A percentile compares a stretch with the other conserved stretches of the same genome.
phyloP scores from a whole-genome alignment of 2,888 invertebrate species.

The Camptogramma bilineatum region DNA sequence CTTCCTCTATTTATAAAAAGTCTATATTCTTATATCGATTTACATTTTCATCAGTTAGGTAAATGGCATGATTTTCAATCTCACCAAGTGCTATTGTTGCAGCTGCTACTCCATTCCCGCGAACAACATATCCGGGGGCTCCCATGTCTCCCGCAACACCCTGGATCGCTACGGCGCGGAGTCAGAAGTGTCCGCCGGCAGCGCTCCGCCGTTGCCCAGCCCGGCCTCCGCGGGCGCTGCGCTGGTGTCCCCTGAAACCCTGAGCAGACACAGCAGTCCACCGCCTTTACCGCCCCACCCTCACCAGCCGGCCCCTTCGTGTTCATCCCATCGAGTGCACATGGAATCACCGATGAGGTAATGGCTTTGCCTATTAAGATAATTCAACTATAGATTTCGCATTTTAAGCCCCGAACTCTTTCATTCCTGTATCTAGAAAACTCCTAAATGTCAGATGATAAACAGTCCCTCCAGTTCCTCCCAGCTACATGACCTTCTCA shows the following conservation, averaged over 20 bases:
- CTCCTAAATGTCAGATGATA: too few species aligned
- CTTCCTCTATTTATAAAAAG: too few species aligned
- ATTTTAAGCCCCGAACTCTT: too few species aligned
- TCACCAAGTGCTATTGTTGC: conserved; percentile 55
- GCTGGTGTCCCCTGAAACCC: conserved; percentile 90
- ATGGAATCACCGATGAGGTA: conserved; percentile 84
- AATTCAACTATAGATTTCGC: not conserved
- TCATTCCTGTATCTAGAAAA: too few species aligned
- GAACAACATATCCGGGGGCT: conserved; percentile 88
- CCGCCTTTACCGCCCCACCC: conserved; percentile 85
- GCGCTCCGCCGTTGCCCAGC: conserved; percentile 88
- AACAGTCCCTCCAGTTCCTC: too few species aligned
- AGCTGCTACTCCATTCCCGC: conserved; percentile 87
- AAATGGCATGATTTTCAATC: too few species aligned
- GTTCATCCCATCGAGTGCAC: conserved; percentile 83
- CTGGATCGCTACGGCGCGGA: conserved; percentile 61
- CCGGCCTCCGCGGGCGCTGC: conserved; percentile 91
- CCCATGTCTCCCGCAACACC: conserved; percentile 83
- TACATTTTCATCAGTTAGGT: too few species aligned
- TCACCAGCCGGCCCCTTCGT: conserved; percentile 78
- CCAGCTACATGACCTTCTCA: too few species aligned
- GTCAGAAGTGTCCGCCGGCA: conserved; percentile 79
- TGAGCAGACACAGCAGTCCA: conserved; percentile 87
- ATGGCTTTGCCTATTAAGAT: not conserved
- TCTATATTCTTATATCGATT: too few species aligned